phyloP scores from a whole-genome alignment of 2,888 invertebrate species.

The Carabus problematicus region DNA sequence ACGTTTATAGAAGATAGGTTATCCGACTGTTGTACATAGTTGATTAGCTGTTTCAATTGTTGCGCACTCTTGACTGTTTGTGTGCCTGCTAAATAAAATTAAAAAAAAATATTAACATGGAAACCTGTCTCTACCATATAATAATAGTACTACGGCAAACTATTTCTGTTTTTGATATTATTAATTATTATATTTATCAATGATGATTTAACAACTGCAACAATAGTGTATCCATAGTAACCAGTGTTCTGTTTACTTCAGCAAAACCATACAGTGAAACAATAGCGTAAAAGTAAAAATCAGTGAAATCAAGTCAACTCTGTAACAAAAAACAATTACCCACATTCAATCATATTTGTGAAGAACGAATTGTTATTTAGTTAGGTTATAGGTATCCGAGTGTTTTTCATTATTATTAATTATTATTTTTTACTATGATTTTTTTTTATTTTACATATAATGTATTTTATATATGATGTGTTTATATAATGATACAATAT shows the following conservation, averaged over 20 bases:
- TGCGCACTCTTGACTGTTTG: conserved; percentile 56
- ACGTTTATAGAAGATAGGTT: conserved; percentile 26
- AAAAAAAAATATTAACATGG: conserved; percentile 49
- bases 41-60: conserved; percentile 48
- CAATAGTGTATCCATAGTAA: conserved; percentile 41
- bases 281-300: conserved; percentile 44
- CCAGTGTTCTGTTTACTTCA: conserved; percentile 37
- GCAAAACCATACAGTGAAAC: conserved; percentile 56
- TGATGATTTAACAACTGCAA: conserved; percentile 23
- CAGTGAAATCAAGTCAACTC: conserved; percentile 29
- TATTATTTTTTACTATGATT: conserved; percentile 6
- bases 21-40: conserved; percentile 55
- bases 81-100: conserved; percentile 54
- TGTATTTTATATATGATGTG: too few species aligned
- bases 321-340: conserved; percentile 53
- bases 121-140: conserved; percentile 48
- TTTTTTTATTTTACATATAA: conserved; percentile 6
- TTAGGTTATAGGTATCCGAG: conserved; percentile 41
- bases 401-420: conserved; percentile 40
- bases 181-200: background rate
- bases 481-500: too few species aligned
- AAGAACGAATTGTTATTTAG: conserved; percentile 50
- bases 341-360: conserved; percentile 60
- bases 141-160: conserved; percentile 23
- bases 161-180: conserved; percentile 21